Conservation (phyloP, 2,888 invertebrate species). For the Agrotis segetum region DNA sequence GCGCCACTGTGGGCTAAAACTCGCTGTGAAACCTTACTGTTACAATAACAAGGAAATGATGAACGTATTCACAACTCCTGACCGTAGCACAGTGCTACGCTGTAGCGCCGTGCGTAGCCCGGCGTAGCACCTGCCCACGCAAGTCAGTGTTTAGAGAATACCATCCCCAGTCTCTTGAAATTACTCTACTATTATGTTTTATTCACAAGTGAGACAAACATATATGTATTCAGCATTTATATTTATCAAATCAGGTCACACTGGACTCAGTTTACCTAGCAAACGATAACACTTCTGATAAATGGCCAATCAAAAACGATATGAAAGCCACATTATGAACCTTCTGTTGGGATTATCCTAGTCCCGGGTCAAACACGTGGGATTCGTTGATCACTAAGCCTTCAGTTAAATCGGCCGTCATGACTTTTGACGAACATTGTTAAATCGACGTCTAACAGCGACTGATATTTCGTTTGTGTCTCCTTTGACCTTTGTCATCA, state of each 20-base stretch:
- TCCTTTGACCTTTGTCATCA: background rate
- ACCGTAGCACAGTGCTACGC: slow-evolving; percentile 30
- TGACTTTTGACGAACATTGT: slow-evolving; percentile 16
- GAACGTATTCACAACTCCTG: too few species aligned
- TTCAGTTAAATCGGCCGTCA: background rate
- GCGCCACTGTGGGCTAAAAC: too few species aligned
- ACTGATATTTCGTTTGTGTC: slow-evolving; percentile 12
- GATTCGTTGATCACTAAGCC: slow-evolving; percentile 8
- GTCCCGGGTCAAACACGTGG: background rate
- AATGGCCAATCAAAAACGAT: slow-evolving; percentile 11
- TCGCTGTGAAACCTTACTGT: too few species aligned
- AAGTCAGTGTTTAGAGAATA: background rate
- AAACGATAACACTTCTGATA: slow-evolving; percentile 10
- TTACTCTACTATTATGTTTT: too few species aligned
- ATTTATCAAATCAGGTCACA: background rate
- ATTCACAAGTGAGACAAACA: too few species aligned
- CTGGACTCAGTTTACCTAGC: background rate
- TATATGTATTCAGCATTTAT: too few species aligned
- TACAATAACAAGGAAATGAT: too few species aligned
- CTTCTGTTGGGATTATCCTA: slow-evolving; percentile 24
- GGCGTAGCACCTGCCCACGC: background rate
- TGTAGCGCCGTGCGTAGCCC: slow-evolving; percentile 18
- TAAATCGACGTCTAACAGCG: slow-evolving; percentile 1
- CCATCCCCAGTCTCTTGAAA: too few species aligned
- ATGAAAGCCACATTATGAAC: slow-evolving; percentile 8